phyloP scores from a whole-genome alignment of 2,113 vertebrate species.

The Diadophis punctatus region DNA sequence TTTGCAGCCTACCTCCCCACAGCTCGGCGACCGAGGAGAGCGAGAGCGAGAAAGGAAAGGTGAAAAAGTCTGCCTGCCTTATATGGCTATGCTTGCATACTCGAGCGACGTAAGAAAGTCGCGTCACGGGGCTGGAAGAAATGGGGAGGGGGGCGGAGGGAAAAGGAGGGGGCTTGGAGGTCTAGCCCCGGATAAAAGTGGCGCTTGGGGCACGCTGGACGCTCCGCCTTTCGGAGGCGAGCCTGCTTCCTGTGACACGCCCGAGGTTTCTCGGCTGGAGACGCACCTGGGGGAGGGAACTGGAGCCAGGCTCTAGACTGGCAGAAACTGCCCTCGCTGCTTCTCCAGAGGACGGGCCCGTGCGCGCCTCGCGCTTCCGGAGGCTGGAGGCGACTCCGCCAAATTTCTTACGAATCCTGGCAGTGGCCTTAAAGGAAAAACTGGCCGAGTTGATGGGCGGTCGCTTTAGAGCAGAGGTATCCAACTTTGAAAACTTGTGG shows the following conservation, averaged over 20 bases:
- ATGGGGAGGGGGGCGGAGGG: no score
- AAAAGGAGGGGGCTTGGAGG: background rate
- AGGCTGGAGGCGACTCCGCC: background rate
- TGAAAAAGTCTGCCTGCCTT: constrained; percentile 62
- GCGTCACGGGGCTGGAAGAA: accelerated
- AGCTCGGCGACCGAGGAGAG: constrained; percentile 6
- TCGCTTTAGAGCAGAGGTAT: background rate
- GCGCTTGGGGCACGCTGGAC: background rate
- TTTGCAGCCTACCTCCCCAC: background rate
- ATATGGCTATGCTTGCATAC: constrained; percentile 69
- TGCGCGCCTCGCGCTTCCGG: background rate
- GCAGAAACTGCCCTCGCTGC: background rate
- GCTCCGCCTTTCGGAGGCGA: background rate
- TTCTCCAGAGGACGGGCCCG: background rate
- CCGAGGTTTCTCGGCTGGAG: background rate
- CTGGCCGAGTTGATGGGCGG: background rate
- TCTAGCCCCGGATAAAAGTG: background rate
- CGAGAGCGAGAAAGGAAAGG: background rate
- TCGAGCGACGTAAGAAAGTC: background rate
- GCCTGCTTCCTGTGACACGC: no score
- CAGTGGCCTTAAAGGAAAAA: background rate
- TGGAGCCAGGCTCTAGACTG: no score
- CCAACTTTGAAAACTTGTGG: background rate
- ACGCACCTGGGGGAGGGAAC: background rate
- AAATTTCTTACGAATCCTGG: background rate